Evolutionary conservation across 1,140 invertebrate species (phyloP).

Genomic region (Drosophila tristis): DNA sequence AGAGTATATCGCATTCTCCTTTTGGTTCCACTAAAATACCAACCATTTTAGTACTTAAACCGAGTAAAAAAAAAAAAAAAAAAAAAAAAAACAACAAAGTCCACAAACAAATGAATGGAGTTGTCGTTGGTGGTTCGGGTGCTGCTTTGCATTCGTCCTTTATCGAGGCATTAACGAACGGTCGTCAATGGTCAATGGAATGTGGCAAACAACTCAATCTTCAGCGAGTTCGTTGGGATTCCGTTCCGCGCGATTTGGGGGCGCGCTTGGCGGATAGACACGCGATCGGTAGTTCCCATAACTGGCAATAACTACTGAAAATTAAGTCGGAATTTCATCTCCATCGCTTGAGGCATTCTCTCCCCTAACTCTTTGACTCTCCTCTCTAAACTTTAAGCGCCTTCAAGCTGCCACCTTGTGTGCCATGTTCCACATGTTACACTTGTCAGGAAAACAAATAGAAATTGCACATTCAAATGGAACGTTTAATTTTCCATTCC

Average conservation of each 20-base stretch:
- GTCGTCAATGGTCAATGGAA: slow-evolving; percentile 9
- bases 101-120: slow-evolving; percentile 60
- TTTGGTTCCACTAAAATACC: not conserved
- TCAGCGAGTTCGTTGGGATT: not conserved
- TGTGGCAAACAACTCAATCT: slow-evolving; percentile 30
- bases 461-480: too few species aligned
- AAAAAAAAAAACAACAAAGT: not conserved
- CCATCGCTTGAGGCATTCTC: too few species aligned
- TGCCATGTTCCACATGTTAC: too few species aligned
- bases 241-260: not conserved
- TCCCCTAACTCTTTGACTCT: too few species aligned
- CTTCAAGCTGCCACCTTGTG: too few species aligned
- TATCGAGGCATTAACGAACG: slow-evolving; percentile 37
- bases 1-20: slow-evolving; percentile 1
- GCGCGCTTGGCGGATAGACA: not conserved
- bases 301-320: too few species aligned
- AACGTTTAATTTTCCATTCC: too few species aligned
- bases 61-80: slow-evolving; percentile 21
- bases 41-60: slow-evolving; percentile 53
- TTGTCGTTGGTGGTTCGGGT: slow-evolving; percentile 39
- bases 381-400: too few species aligned
- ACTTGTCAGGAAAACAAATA: too few species aligned
- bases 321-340: too few species aligned
- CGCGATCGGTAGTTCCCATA: too few species aligned
- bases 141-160: slow-evolving; percentile 59